Evolutionary conservation across 2,888 invertebrate species (phyloP), one percentile per base, ranked within the genome.

Genomic region (Clunio marinus): DNA sequence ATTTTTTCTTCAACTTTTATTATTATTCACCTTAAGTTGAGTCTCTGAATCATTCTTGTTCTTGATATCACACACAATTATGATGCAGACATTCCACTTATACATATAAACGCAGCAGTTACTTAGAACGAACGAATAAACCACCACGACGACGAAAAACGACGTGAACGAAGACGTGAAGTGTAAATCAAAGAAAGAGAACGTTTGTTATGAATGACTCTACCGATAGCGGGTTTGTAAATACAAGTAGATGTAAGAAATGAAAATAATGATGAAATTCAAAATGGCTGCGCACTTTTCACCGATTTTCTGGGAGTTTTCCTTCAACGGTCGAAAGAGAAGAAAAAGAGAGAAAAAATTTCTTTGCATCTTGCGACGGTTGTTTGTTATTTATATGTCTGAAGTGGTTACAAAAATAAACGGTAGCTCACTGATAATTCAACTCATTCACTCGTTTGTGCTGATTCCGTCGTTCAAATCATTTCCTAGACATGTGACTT

Each of bases 171-270:
- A 51, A 51, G 24, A 22, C 8, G 51, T 27, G 27, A 28, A 27
- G 55, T 25, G 17, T 24, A n/a, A 22, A n/a, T n/a, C 7, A 51
- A 13, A 55, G 24, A 55, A 24, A 22, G 25, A 63, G 41, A 63
- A 63, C n/a, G 25, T 41, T 35, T 65, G 46, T 65, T 65, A 62
- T 62, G 63, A 65, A 65, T 65, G 63, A 46, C 28, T 46, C 2
- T 25, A 46, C 41, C 62, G 62, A 62, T 62, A 62, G 62, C 62
- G 62, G 59, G 62, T 62, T 62, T 62, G 62, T 62, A 62, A 62
- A 27, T 58, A 58, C 20, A 24, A 20, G 20, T 55, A 25, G 10
- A 41, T 37, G 20, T 37, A 41, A 41, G 41, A n/a, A 41, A 41
- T 41, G 41, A 41, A 51, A 24, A 58, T 25, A 28, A 24, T 2